Evolutionary conservation across 2,888 invertebrate genomes (phyloP), one percentile per base, ranked within the genome.

Genomic region (Strigamia maritima): DNA sequence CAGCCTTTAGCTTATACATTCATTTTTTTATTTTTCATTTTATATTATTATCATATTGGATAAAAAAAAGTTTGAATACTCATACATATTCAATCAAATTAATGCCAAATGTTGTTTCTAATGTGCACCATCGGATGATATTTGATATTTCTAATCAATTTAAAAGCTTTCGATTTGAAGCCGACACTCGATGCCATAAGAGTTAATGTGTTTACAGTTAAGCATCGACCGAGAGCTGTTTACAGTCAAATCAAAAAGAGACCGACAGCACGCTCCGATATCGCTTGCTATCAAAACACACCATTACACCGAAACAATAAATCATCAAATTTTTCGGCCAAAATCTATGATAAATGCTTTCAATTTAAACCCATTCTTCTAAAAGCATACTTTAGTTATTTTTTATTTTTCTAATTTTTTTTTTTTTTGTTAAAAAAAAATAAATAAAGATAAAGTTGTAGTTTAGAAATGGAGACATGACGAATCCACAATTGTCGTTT

Each of bases 141-240:
- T 35, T 35, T 35, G 35, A 35, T 65, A n/a, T 24, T 65, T 65
- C 44, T 54, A 65, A 65, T 65, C 60, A 65, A 65, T 65, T 65
- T 65, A 65, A 65, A 65, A 65, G 60, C n/a, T 65, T 65, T 65
- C 44, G 16, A 16, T 54, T 54, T 54, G 8, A 54, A 54, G 54
- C 19, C 16, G 54, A n/a, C 54, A 54, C 54, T 54, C 16, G 12
- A 65, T 65, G 60, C 22, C 24, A 12, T 1, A 24, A 22, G 22
- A 65, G 60, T 65, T 65, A 65, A 65, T 65, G 60, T 65, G 60
- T 65, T 65, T 65, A 65, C 60, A 65, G 60, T 24, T 2, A 1
- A 65, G 60, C 12, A 0, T 8, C 24, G 24, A 24, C 14, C 8
- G 12, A 65, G 12, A 65, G 3, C 22, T 65, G 60, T 65, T 65